Evolutionary conservation across 2,888 invertebrate genomes (phyloP).

Genomic region (Pristionchus exspectatus): DNA sequence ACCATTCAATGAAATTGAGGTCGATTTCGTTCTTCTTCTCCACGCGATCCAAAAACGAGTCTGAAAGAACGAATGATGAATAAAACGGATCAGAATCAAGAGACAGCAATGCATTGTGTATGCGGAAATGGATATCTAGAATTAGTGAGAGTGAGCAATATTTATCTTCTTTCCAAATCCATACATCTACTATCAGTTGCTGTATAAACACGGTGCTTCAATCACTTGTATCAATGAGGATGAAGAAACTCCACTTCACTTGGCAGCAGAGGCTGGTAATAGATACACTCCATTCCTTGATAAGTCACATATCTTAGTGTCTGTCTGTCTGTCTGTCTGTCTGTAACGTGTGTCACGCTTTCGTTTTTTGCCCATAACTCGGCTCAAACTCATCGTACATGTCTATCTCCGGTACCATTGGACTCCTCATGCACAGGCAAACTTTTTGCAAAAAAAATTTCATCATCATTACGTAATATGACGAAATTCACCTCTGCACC

Average conservation of each 20-base stretch:
- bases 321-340: too few species aligned
- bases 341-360: too few species aligned
- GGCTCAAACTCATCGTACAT: too few species aligned
- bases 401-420: too few species aligned
- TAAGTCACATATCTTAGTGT: too few species aligned
- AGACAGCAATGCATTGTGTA: slow-evolving; percentile 81
- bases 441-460: too few species aligned
- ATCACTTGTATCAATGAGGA: slow-evolving; percentile 81
- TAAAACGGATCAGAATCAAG: slow-evolving; percentile 80
- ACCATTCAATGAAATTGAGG: too few species aligned
- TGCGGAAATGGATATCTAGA: slow-evolving; percentile 77
- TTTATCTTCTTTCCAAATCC: neutral
- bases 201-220: slow-evolving; percentile 79
- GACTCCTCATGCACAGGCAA: too few species aligned
- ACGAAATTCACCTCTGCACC: too few species aligned
- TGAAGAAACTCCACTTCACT: slow-evolving; percentile 81
- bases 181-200: slow-evolving; percentile 72
- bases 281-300: too few species aligned
- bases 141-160: slow-evolving; percentile 58
- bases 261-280: slow-evolving; percentile 80
- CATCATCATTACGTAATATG: too few species aligned
- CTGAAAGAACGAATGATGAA: slow-evolving; percentile 77
- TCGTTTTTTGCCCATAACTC: too few species aligned
- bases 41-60: neutral
- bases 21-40: slow-evolving; percentile 5